phyloP scores from a whole-genome alignment of 2,888 invertebrate species.

The Abrostola triplasia region DNA sequence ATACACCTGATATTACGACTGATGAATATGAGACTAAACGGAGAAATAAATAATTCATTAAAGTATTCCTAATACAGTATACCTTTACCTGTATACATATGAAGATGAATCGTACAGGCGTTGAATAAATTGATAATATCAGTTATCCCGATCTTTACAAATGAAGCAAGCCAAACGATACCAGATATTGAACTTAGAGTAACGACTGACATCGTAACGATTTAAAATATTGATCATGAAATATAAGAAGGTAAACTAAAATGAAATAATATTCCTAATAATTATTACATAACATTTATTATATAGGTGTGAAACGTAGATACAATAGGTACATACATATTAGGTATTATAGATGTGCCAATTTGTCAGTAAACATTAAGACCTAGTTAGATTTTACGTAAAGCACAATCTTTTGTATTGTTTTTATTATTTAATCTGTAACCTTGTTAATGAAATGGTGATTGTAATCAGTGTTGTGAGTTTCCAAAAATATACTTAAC shows the following conservation, averaged over 20 bases:
- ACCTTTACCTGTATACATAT: constrained; percentile 25
- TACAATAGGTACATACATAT: constrained; percentile 53
- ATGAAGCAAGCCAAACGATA: constrained; percentile 33
- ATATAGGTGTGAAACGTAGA: constrained; percentile 68
- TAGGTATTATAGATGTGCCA: constrained; percentile 71
- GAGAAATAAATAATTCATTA: constrained; percentile 57
- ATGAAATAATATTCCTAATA: constrained; percentile 70
- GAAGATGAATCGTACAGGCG: constrained; percentile 21
- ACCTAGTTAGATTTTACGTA: constrained; percentile 62
- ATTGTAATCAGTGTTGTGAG: constrained; percentile 77
- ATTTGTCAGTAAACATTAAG: constrained; percentile 60
- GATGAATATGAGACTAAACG: constrained; percentile 72
- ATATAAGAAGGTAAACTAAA: constrained; percentile 46
- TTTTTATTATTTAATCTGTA: constrained; percentile 62
- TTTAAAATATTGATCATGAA: constrained; percentile 48
- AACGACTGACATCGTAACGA: constrained; percentile 60
- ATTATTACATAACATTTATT: constrained; percentile 57
- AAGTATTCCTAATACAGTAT: constrained; percentile 41
- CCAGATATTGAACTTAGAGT: constrained; percentile 40
- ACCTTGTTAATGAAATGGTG: constrained; percentile 60
- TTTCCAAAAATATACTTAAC: constrained; percentile 56
- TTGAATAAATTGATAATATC: constrained; percentile 32
- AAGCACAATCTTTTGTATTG: constrained; percentile 61
- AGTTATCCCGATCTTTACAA: constrained; percentile 34
- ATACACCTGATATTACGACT: constrained; percentile 65